These are phyloP conservation scores for Sceliomorpha sp. DNA, from an alignment of 2,888 invertebrate species.

Conservation along the genomic window DNA sequence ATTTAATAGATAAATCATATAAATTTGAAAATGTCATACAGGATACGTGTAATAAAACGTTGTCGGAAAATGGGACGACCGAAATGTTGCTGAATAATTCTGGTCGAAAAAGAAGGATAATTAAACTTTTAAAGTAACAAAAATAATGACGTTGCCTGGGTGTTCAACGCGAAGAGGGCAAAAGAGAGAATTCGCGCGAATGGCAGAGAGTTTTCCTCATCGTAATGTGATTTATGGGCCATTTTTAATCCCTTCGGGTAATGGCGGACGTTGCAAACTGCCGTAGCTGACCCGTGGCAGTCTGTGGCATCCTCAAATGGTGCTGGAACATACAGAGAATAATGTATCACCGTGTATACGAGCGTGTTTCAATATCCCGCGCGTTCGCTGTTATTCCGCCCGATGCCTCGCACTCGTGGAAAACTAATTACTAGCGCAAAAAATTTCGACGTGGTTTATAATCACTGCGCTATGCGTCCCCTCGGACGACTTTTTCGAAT, in stretches of 20 bases:
- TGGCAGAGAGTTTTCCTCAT: slow-evolving; percentile 70
- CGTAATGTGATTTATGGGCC: slow-evolving; percentile 76
- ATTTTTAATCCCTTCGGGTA: slow-evolving; percentile 73
- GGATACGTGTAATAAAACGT: too few species aligned
- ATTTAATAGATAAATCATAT: too few species aligned
- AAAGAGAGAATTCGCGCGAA: slow-evolving; percentile 58
- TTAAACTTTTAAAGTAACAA: neutral
- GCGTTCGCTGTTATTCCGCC: slow-evolving; percentile 7
- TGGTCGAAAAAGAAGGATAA: too few species aligned
- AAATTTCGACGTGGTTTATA: slow-evolving; percentile 62
- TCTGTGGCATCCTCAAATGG: slow-evolving; percentile 32
- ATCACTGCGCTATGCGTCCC: slow-evolving; percentile 29
- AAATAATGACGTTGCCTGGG: neutral
- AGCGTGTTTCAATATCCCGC: slow-evolving; percentile 42
- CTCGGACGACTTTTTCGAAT: slow-evolving; percentile 10
- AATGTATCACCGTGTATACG: slow-evolving; percentile 23
- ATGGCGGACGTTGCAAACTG: slow-evolving; percentile 54
- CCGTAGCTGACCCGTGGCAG: slow-evolving; percentile 47
- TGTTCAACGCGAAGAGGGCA: slow-evolving; percentile 1
- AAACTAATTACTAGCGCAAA: slow-evolving; percentile 63
- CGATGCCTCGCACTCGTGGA: slow-evolving; percentile 46
- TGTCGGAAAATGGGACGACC: too few species aligned
- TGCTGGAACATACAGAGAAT: slow-evolving; percentile 22
- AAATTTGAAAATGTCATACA: too few species aligned
- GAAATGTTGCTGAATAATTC: too few species aligned